A percentile compares a stretch with the other conserved stretches of the same genome.
Conservation (phyloP, 2,797 vertebrate genomes). For the Nasua narica region DNA sequence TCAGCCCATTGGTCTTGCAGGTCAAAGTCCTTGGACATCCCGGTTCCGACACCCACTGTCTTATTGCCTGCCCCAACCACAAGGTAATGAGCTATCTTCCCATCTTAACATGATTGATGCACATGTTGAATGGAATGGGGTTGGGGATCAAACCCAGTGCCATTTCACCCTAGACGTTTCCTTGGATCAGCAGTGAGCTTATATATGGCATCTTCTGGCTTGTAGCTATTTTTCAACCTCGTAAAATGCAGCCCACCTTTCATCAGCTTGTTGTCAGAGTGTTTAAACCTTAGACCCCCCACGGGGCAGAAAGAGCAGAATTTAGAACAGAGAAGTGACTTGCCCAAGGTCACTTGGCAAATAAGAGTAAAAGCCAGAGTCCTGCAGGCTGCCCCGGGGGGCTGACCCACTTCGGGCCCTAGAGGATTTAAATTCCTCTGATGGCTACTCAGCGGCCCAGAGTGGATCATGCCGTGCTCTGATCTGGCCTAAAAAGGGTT, state of each 20-base stretch:
- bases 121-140: neutral
- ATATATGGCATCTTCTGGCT: neutral
- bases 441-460: slow-evolving; percentile 11
- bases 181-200: neutral
- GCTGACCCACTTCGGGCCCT: neutral
- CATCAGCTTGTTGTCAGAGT: neutral
- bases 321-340: neutral
- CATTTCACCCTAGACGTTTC: neutral
- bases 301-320: accelerated
- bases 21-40: neutral
- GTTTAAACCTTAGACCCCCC: neutral
- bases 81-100: neutral
- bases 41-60: neutral
- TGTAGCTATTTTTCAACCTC: neutral
- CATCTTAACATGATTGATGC: neutral
- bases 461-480: neutral
- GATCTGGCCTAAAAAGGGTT: slow-evolving; percentile 73
- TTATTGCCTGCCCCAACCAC: neutral
- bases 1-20: neutral
- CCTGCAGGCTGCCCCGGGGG: neutral
- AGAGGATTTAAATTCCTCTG: slow-evolving; percentile 56
- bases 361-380: neutral
- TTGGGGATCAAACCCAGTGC: neutral
- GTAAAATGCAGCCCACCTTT: neutral
- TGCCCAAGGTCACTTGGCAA: neutral